Conservation (phyloP, 2,888 invertebrate genomes). For the Caenorhabditis sp. region DNA sequence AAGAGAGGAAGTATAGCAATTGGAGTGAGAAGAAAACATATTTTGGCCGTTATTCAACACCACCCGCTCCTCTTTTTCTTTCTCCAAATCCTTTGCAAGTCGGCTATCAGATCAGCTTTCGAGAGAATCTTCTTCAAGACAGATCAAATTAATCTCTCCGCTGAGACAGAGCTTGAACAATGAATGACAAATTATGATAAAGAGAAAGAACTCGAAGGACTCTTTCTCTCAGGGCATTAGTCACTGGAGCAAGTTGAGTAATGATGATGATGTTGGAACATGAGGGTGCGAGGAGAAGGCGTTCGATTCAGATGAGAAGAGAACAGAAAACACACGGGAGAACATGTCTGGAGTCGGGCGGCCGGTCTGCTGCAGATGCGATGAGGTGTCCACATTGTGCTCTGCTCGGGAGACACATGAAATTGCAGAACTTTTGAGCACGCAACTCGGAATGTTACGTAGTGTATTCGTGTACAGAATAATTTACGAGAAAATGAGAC, state of each 20-base stretch:
- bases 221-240: conserved; percentile 14
- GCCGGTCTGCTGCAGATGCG: background rate
- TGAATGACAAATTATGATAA: conserved; percentile 22
- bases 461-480: conserved; percentile 42
- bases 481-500: conserved; percentile 18
- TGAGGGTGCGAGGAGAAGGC: too few species aligned
- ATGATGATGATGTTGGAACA: background rate
- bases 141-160: conserved; percentile 36
- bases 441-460: conserved; percentile 36
- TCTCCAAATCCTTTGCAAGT: conserved; percentile 23
- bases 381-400: conserved; percentile 32
- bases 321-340: too few species aligned
- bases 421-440: conserved; percentile 42
- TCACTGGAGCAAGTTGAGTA: conserved; percentile 9
- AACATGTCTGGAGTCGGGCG: background rate
- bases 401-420: conserved; percentile 30
- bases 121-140: too few species aligned
- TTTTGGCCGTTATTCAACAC: conserved; percentile 12
- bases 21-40: conserved; percentile 10
- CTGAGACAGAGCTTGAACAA: too few species aligned
- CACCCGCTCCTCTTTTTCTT: conserved; percentile 16
- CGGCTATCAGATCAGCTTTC: conserved; percentile 25
- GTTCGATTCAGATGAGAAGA: too few species aligned
- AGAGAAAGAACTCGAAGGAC: background rate
- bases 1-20: background rate